phyloP scores from a whole-genome alignment of 2,113 vertebrate species.

The Perognathus longimembris region DNA sequence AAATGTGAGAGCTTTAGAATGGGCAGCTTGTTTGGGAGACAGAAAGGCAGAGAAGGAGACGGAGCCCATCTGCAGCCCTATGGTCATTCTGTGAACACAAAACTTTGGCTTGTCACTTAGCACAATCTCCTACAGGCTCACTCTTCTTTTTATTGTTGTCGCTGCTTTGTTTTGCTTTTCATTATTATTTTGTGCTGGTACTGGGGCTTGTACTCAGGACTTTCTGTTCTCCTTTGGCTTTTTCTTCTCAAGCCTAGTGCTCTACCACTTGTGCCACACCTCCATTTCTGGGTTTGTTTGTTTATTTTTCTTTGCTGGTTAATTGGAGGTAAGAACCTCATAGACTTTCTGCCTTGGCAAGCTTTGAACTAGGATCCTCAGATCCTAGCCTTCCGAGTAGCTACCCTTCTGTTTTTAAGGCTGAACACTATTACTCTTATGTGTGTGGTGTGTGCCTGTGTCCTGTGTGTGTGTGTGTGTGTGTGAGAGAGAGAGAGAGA shows the following conservation, averaged over 20 bases:
- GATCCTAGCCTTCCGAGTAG: too few species aligned
- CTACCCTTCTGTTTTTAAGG: neutral
- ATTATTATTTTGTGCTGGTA: too few species aligned
- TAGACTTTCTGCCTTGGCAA: too few species aligned
- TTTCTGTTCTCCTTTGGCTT: too few species aligned
- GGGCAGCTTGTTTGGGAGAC: neutral
- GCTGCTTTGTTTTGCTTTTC: too few species aligned
- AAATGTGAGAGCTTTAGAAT: accelerated
- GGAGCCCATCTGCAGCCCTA: neutral
- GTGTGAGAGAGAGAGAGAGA: neutral
- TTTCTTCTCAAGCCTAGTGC: too few species aligned
- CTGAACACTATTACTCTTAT: neutral
- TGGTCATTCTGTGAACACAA: neutral
- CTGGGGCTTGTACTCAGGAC: too few species aligned
- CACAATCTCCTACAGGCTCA: neutral
- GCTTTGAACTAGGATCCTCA: too few species aligned
- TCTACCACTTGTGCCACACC: too few species aligned
- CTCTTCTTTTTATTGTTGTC: neutral
- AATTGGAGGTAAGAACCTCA: too few species aligned
- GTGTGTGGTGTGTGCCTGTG: neutral
- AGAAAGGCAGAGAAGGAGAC: neutral
- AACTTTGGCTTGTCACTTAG: neutral
- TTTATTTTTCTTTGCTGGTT: too few species aligned
- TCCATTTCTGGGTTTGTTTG: too few species aligned
- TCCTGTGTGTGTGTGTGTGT: neutral